Base-by-base conservation (phyloP, 1,140 invertebrate species). In the Ephestia elutella region DNA sequence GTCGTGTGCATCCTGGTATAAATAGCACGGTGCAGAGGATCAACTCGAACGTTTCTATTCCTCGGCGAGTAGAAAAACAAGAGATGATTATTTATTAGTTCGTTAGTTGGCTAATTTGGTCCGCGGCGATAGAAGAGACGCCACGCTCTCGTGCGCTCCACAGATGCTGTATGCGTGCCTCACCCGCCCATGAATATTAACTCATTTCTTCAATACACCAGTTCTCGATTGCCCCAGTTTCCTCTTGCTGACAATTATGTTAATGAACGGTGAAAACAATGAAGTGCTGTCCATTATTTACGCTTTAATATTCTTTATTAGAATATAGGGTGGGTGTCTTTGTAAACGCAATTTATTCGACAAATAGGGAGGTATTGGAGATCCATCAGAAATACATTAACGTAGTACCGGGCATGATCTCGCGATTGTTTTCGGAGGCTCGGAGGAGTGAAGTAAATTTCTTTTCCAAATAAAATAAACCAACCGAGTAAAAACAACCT, bases 1-100 rank as follows among this genome's bases (percentile, higher is more conserved):
- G 68, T 75, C 82, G 80, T 73, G 73, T 83, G 81, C 82, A 84
- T 79, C 81, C 68, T 62, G 67, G 71, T 84, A 84, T 79, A 82
- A 85, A 86, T 87, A 86, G 78, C 59, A 51, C 63, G 69, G 56
- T 77, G 79, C 79, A 80, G 63, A 67, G 79, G 78, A 80, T 78
- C 75, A 73, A 80, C 62, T 72, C 70, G 63, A 71, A 78, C 78
- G 78, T 75, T 80, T 84, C 82, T 86, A 87, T 87, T 82, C 75
- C 73, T 71, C 71, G 68, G 65, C 69, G 80, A 83, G 82, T 85
- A 86, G 85, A 87, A 87, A 87, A 87, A 87, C 80, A 87, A 87
- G 81, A 86, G 83, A 87, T 80, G 76, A 84, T 86, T 85, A 87
- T 87, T 87, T 87, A 87, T 87, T 86, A 86, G 80, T 86, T 79